Evolutionary conservation across 2,113 vertebrate genomes (phyloP), one percentile per base, ranked within the genome.

Genomic region (Plotosus lineatus): DNA sequence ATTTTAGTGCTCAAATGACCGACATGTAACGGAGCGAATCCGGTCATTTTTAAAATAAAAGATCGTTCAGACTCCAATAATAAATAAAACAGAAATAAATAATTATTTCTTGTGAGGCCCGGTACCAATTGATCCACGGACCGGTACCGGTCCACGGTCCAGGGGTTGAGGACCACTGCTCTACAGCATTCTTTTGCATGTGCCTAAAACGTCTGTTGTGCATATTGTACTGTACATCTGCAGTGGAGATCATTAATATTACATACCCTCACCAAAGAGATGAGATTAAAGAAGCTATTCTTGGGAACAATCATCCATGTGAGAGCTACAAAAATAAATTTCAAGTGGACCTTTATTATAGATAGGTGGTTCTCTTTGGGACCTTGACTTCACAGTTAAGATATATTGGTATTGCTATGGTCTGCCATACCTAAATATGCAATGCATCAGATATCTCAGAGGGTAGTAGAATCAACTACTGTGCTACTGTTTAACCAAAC

Each of bases 281-380:
- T 50, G 69, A 11, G 19, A 68, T 51, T 78, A 78, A 78, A 66
- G 50, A 78, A 44, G 28, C 36, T n/a, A 44, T 12, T 53, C 48
- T 46, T 8, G 19, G 19, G 17, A 77, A 48, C 44, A 46, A 21
- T 46, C 40, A 31, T 31, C 23, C 26, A 36, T 19, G 48, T 9
- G 19, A 21, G 12, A 50, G 31, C 56, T 36, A 11, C 44, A 36
- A 50, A 38, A 31, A 65, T 51, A 23, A 65, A 65, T 28, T 14
- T 79, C 17, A 36, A n/a, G 19, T 14, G 60, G 60, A 66, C 60
- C 19, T 78, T 55, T 51, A 68, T 68, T 78, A 66, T 46, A 33
- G 31, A 48, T 50, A 31, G 5, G 14, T 48, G 68, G 44, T 60
- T 72, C 73, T 58, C 50, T 75, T n/a, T 60, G 44, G 77, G 0